Conservation (phyloP, 2,113 vertebrate genomes). For the Pelodiscus sinensis region DNA sequence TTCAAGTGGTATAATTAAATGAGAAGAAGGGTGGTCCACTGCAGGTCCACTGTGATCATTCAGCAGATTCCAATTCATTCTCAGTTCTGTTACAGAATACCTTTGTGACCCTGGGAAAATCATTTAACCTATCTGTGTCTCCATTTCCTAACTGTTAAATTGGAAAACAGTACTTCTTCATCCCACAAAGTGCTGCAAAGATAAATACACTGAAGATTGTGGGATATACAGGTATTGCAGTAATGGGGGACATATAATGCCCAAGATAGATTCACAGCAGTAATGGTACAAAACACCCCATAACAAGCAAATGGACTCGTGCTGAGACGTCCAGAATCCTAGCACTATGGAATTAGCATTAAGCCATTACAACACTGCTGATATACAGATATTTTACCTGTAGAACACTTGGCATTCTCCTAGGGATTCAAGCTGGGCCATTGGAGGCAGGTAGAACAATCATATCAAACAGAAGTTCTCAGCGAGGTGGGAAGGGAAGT, state of each 20-base stretch:
- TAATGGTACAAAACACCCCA: background rate
- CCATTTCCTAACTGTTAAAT: background rate
- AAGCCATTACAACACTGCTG: background rate
- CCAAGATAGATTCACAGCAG: background rate
- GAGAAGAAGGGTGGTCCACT: background rate
- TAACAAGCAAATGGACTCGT: rapidly evolving
- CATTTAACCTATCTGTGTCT: background rate
- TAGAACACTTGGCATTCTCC: background rate
- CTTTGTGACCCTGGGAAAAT: background rate
- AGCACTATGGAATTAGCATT: background rate
- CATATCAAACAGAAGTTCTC: too few species aligned
- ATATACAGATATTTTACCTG: background rate
- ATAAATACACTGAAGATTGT: background rate
- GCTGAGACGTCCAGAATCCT: background rate
- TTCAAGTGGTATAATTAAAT: background rate
- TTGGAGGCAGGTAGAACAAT: background rate
- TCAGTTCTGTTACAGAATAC: background rate
- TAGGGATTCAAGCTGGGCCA: background rate
- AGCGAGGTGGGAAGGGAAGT: too few species aligned
- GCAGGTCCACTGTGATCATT: background rate
- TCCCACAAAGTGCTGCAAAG: background rate
- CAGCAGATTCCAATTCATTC: background rate
- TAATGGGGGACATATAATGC: rapidly evolving
- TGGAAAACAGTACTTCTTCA: background rate
- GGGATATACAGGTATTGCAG: background rate